These are phyloP conservation scores for Heliconius sara DNA, from an alignment of 2,888 invertebrate species.

Conservation along the genomic window DNA sequence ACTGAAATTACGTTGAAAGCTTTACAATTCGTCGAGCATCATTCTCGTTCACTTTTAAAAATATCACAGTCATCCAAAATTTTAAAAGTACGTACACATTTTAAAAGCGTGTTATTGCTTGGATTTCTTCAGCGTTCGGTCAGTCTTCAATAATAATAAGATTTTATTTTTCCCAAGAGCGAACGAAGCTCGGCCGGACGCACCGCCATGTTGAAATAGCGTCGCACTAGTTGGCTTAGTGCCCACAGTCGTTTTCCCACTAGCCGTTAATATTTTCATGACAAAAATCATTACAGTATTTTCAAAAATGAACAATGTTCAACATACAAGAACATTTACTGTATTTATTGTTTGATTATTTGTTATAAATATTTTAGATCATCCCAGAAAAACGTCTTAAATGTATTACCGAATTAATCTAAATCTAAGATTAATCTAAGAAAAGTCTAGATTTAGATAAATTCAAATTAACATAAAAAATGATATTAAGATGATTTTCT, in stretches of 20 bases:
- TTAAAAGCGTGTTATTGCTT: conserved; percentile 36
- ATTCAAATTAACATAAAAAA: background rate
- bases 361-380: background rate
- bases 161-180: conserved; percentile 51
- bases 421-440: background rate
- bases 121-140: conserved; percentile 43
- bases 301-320: conserved; percentile 48
- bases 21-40: background rate
- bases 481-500: conserved; percentile 27
- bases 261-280: conserved; percentile 55
- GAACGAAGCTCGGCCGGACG: conserved; percentile 60
- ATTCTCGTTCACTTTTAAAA: background rate
- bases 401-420: background rate
- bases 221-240: conserved; percentile 68
- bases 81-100: conserved; percentile 35
- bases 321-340: conserved; percentile 38
- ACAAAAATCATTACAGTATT: conserved; percentile 52
- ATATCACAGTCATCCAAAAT: conserved; percentile 1
- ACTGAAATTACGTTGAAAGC: background rate
- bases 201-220: conserved; percentile 68
- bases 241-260: conserved; percentile 73
- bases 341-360: background rate
- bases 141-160: conserved; percentile 51
- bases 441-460: background rate
- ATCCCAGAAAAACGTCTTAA: background rate